These are phyloP conservation scores for Syrmaticus mikado DNA, from an alignment of 2,113 vertebrate species.

Conservation along the genomic window DNA sequence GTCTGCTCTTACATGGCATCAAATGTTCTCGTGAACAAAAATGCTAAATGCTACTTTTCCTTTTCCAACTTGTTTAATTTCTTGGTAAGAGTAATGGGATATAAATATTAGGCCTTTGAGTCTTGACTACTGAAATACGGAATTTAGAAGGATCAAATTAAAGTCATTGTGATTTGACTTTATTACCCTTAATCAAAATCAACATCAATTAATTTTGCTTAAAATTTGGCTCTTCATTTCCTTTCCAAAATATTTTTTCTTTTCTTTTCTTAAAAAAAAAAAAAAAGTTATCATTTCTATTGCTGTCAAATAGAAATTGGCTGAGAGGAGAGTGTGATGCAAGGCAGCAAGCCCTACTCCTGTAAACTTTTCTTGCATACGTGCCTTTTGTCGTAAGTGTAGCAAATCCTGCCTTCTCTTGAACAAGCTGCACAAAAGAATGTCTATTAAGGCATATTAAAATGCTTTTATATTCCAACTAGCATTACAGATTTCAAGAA, in stretches of 20 bases:
- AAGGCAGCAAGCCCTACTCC: background rate
- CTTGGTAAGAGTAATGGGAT: background rate
- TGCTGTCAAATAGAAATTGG: background rate
- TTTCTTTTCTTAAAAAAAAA: background rate
- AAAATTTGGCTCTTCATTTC: background rate
- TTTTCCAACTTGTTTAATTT: background rate
- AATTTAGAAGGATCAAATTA: background rate
- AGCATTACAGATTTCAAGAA: background rate
- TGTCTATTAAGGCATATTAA: background rate
- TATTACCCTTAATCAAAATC: background rate
- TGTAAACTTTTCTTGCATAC: background rate
- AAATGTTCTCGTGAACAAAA: background rate
- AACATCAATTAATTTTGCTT: background rate
- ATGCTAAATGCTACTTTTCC: background rate
- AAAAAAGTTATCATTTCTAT: background rate
- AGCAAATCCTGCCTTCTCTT: background rate
- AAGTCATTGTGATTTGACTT: background rate
- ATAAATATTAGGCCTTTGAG: background rate
- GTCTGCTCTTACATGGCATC: background rate
- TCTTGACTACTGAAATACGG: background rate
- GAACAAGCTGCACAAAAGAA: background rate
- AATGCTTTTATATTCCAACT: conserved; percentile 4
- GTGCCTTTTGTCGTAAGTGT: background rate
- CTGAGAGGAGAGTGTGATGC: background rate
- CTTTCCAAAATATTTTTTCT: background rate